Base-by-base conservation (phyloP, 64 coral and sea anemone species). In the Astreopora myriophthalma region DNA sequence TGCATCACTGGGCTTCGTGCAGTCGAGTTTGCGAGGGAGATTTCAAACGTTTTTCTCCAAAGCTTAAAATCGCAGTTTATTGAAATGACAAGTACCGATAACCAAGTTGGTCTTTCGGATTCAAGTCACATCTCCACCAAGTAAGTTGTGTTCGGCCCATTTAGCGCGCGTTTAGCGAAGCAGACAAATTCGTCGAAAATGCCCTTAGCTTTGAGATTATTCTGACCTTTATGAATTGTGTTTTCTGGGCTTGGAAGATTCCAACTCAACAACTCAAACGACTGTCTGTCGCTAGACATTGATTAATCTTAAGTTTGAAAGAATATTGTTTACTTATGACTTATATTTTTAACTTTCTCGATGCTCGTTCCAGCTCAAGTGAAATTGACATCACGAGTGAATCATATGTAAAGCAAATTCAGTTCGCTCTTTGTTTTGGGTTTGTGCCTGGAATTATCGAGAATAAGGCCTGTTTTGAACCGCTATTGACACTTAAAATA, bases 1-100 rank as follows among this genome's bases (percentile, higher is more conserved):
- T 83, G 55, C 25, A 80, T 80, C 14, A n/a, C 13, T 19, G 42
- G 24, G 22, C 44, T n/a, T 34, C 58, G 57, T 20, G 52, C 49
- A 64, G 79, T 80, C 49, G 48, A 32, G 19, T 83, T 83, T 63
- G 58, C 30, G 79, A 83, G 79, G 79, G 79, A 83, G 79, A 36
- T 39, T 83, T 83, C 79, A 83, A 83, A 83, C 52, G 31, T 32
- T 38, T 63, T 30, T 38, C 20, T 38, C 29, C 51, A 65, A 33
- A 64, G 79, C 79, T 8, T 38, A 60, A 65, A 83, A 83, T 55
- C 55, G 60, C 55, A 64, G 79, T 38, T 25, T 37, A 63, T 34
- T 35, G 33, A 64, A 57, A 83, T 83, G 79, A 26, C 51, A 14
- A 83, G 79, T 25, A 37, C 52, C 51, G 79, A 65, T 4, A 83